Base-by-base conservation (phyloP, 2,888 invertebrate species). In the Cryptus viduatorius region DNA sequence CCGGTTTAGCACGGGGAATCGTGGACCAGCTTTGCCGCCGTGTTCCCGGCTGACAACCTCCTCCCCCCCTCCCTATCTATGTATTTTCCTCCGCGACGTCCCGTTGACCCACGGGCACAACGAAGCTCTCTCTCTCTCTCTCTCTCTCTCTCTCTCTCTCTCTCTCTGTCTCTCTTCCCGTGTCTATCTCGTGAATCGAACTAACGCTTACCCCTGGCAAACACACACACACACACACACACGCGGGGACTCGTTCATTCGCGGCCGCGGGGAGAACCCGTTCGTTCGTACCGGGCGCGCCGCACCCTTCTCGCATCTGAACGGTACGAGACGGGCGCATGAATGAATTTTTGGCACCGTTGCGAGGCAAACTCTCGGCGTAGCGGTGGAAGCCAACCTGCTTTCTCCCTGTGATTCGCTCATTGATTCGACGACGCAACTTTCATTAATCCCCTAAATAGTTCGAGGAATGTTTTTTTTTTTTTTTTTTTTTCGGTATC, bases 331-430 rank as follows among this genome's bases (percentile, higher is more conserved):
- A n/a, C 72, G 37, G 76, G 65, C 19, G 73, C 82, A 87, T 87
- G 87, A 87, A 87, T 87, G 87, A 86, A 87, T 86, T 84, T 84
- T 83, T 81, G 82, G 80, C 82, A 78, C 24, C 72, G 67, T 50
- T 44, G 75, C 81, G 79, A 76, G 79, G 73, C 44, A 78, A 69
- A 64, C 65, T 7, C 19, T 7, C 29, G 42, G n/a, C 14, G 69
- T 50, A 16, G 29, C 59, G 5, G 37, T 37, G 37, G 14, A 19
- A 5, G 53, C 71, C 16, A 37, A 1, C 31, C 29, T n/a, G 31
- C 53, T 56, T 16, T 16, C 44, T 24, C 56, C 59, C 56, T 44
- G n/a, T 19, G 44, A 44, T 46, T 46, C 72, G 24, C 72, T 59
- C 12, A 3, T 59, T 59, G 19, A 46, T 72, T 44, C 72, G 46